Base-by-base conservation (phyloP, 2,888 invertebrate genomes). In the Artemia sinica region DNA sequence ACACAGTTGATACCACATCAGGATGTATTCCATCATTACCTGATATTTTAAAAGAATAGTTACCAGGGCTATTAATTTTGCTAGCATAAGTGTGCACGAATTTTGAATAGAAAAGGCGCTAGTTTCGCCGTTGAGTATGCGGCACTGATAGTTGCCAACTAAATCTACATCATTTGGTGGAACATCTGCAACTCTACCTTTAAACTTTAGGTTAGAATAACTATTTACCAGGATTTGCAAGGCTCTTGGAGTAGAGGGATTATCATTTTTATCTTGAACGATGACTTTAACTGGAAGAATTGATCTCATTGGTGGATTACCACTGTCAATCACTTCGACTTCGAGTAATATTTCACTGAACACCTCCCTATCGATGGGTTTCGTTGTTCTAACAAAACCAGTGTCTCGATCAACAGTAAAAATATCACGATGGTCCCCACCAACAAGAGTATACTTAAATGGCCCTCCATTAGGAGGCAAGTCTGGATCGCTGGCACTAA, bases 101-200 rank as follows among this genome's bases (percentile, higher is more conserved):
- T 82, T 81, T 67, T 86, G 85, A 69, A 95, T 88, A 49, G 73
- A 73, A 72, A 81, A 79, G 18, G 76, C 73, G 68, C 81, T 83
- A 14, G 71, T 71, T 66, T 74, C 74, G 9, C 75, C 75, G 63
- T 73, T 74, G 74, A 89, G 79, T 72, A 92, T 85, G 76, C 85
- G 86, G 76, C 95, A 96, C 74, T 83, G 85, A 76, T 94, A 95
- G 75, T 91, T 87, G 6, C 94, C 95, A 68, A 85, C 84, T n/a
- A 84, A 83, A 77, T 96, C 95, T 0, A 87, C 85, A 80, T 96
- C 96, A 75, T 90, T 88, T 0, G 96, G 96, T 78, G 87, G 89
- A 0, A 95, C 88, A 77, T 92, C 85, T 9, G 92, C 95, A 72
- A 96, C 86, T 78, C 87, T 88, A 41, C 85, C 86, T 8, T 77